Base-by-base conservation (phyloP, 2,888 invertebrate genomes). In the Hydriomena furcata region DNA sequence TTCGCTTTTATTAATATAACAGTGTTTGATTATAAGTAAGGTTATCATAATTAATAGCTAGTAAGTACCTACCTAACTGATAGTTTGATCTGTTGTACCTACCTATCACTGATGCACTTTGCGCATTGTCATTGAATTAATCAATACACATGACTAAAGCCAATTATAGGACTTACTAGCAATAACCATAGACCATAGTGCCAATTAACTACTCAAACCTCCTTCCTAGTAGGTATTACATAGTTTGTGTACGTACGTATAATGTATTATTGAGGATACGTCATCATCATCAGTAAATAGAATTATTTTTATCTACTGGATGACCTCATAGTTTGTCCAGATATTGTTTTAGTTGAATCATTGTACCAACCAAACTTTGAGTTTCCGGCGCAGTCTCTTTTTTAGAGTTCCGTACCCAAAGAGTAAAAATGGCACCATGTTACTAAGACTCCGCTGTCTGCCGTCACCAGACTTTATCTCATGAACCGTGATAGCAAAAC, bases 201-300 rank as follows among this genome's bases (percentile, higher is more conserved):
- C 58, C 72, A 75, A 76, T 73, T 76, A 73, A 68, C 65, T 66
- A 63, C 61, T 63, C 65, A 66, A 67, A 69, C 68, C 59, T 64
- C 71, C n/a, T 60, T 57, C 45, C 49, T 32, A 58, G 31, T 7
- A 24, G 20, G 17, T 57, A 28, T 24, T 58, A 43, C 36, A 21
- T 37, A 34, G 35, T 30, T 40, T 49, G 23, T 36, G n/a, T 41
- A 34, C 35, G 6, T 37, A 41, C 31, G n/a, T 25, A 12, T 13
- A 21, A 10, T 20, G 6, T 32, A 20, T 17, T 11, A 28, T 30
- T 12, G 12, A 10, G 12, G 1, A 12, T 7, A 12, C 2, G 23
- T 23, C 23, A 23, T 23, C 12, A 30, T 11, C 30, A 7, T 30
- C 23, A 30, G 25, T 25, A 12, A 17, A 17, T 17, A 17, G 2